Evolutionary conservation across 2,888 invertebrate genomes (phyloP), one percentile per base, ranked within the genome.

Genomic region (Electrophaes corylata): DNA sequence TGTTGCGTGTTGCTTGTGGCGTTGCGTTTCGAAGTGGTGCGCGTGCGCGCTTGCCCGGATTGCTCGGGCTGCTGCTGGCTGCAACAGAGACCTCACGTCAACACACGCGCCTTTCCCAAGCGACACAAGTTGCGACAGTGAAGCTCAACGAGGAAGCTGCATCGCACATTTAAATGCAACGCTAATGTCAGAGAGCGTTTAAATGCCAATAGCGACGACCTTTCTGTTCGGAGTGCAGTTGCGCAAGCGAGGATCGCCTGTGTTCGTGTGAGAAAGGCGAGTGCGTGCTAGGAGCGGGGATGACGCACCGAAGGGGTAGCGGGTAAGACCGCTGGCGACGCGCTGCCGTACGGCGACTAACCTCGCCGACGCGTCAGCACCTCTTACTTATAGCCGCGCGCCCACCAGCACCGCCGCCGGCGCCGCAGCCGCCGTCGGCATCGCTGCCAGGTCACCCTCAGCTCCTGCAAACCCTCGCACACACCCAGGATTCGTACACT

Each of bases 161-260:
- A 88, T 86, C 87, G 81, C 84, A 86, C 83, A 83, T 86, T 85
- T 84, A 86, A 86, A 88, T 89, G 90, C 90, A 90, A 87, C 87
- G 82, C 81, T 90, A 91, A 91, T 91, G 91, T 88, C 91, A 91
- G 84, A 89, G 89, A 88, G 87, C 88, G 87, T 79, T 86, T 87
- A 91, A 91, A 91, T 91, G 91, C 88, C 91, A 91, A 88, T 88
- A 88, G 81, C 79, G 86, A 78, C 86, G 91, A 91, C 91, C 91
- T 91, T 91, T 90, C 78, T 76, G 85, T 85, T 84, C 81, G 79
- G 77, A 85, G 82, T 81, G 73, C 72, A 46, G 83, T 91, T 91
- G 89, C 87, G 91, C 87, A 91, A 91, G 84, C 78, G 84, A 84
- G 78, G 86, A 88, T 86, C 87, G 83, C 84, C 86, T 83, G 83